phyloP scores from a whole-genome alignment of 2,113 vertebrate genomes.

The Nymphicus hollandicus region DNA sequence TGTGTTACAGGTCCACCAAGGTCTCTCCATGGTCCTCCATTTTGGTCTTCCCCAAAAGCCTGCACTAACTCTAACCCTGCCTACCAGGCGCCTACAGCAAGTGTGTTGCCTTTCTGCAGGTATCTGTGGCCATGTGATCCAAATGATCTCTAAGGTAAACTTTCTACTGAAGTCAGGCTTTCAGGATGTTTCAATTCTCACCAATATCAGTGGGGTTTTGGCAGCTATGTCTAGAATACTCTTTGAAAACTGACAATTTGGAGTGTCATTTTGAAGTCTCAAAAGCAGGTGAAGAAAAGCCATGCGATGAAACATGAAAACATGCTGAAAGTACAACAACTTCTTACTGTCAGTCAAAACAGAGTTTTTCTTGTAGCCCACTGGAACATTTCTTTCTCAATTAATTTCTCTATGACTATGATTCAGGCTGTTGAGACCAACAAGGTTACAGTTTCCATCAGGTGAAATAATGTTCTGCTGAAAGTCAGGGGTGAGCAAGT shows the following conservation, averaged over 20 bases:
- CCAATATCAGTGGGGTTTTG: background rate
- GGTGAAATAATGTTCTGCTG: slow-evolving; percentile 16
- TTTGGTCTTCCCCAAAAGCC: background rate
- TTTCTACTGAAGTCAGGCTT: background rate
- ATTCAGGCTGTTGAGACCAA: slow-evolving; percentile 26
- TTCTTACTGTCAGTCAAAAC: background rate
- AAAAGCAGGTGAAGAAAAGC: background rate
- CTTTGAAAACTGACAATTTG: background rate
- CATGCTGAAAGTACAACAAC: background rate
- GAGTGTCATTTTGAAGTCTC: background rate
- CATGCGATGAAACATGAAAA: background rate
- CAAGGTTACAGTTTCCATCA: slow-evolving; percentile 5
- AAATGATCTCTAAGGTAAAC: background rate
- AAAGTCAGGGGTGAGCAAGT: slow-evolving; percentile 3
- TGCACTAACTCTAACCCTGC: background rate
- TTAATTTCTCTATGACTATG: background rate
- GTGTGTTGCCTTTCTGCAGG: background rate
- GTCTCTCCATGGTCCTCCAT: background rate
- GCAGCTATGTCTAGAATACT: background rate
- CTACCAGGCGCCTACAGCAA: background rate
- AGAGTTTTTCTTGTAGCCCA: background rate
- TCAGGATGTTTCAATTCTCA: background rate
- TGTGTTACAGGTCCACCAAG: background rate
- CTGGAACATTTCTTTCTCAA: background rate
- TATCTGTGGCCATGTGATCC: background rate